These are phyloP conservation scores for Atherix ibis DNA, from an alignment of 2,888 invertebrate species.

Conservation along the genomic window DNA sequence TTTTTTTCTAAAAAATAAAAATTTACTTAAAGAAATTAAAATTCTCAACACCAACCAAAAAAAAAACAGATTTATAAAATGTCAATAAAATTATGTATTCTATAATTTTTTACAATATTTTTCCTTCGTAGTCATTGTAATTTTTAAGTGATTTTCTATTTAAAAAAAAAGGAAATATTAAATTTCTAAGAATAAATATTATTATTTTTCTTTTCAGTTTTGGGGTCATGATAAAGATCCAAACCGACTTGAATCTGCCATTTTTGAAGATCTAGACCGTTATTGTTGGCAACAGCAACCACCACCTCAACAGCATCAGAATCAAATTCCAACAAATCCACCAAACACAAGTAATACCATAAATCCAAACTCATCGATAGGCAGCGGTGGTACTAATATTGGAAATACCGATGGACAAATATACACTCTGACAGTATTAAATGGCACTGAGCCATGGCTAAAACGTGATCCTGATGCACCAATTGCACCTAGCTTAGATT, in stretches of 20 bases:
- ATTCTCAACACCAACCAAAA: too few species aligned
- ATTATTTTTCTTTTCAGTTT: conserved; percentile 20
- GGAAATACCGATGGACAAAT: conserved; percentile 59
- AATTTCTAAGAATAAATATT: too few species aligned
- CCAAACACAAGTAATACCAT: conserved; percentile 17
- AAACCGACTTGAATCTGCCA: conserved; percentile 53
- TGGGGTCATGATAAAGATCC: conserved; percentile 43
- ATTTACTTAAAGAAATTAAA: too few species aligned
- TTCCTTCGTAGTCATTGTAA: too few species aligned
- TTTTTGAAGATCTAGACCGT: conserved; percentile 72
- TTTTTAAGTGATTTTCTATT: too few species aligned
- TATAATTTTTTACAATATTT: too few species aligned
- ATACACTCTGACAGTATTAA: conserved; percentile 73
- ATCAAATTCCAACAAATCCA: conserved; percentile 34
- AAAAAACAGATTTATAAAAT: too few species aligned
- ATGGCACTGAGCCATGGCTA: conserved; percentile 54
- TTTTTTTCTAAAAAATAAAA: too few species aligned
- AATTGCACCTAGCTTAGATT: conserved; percentile 46
- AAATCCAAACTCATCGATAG: conserved; percentile 21
- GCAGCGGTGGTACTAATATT: conserved; percentile 32
- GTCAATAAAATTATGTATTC: too few species aligned
- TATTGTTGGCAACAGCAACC: conserved; percentile 61
- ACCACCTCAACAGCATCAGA: conserved; percentile 17
- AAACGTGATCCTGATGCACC: conserved; percentile 43
- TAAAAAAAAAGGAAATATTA: too few species aligned